Percentiles rank a stretch among this genome's conserved stretches.
phyloP scores from a whole-genome alignment of 2,888 invertebrate genomes.

The Aleiodes testaceus region DNA sequence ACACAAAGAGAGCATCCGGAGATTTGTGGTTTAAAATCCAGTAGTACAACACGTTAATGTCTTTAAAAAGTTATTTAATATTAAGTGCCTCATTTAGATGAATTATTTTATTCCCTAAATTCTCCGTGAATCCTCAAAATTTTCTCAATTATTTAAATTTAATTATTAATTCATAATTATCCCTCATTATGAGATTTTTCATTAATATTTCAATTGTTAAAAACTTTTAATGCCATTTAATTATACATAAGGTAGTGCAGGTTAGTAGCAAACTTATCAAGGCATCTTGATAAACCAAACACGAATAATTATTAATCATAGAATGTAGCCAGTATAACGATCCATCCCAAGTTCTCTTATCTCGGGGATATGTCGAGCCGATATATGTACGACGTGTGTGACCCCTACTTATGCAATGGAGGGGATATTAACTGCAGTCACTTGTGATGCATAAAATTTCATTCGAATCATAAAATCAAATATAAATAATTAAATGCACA shows the following conservation, averaged over 20 bases:
- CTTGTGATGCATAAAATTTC: slow-evolving; percentile 5
- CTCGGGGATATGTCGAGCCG: slow-evolving; percentile 52
- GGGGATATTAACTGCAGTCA: background rate
- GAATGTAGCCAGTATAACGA: slow-evolving; percentile 66
- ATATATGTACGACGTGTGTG: slow-evolving; percentile 30
- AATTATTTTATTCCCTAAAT: slow-evolving; percentile 3
- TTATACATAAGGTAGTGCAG: slow-evolving; percentile 6
- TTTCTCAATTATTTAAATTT: slow-evolving; percentile 2
- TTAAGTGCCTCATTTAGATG: slow-evolving; percentile 24
- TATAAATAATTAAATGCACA: too few species aligned
- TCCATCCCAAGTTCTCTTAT: slow-evolving; percentile 70
- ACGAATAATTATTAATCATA: slow-evolving; percentile 72
- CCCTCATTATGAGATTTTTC: background rate
- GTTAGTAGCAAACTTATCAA: background rate
- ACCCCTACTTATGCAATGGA: slow-evolving; percentile 24
- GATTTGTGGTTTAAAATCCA: slow-evolving; percentile 15
- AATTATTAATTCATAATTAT: slow-evolving; percentile 8
- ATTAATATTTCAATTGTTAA: background rate
- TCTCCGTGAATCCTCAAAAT: background rate
- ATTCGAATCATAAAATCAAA: slow-evolving; percentile 3
- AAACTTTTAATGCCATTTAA: slow-evolving; percentile 6
- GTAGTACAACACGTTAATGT: slow-evolving; percentile 3
- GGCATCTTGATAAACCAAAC: slow-evolving; percentile 66
- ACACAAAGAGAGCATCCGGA: slow-evolving; percentile 23
- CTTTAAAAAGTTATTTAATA: slow-evolving; percentile 32